Percentiles rank a stretch among this genome's conserved stretches.
phyloP scores from a whole-genome alignment of 2,888 invertebrate genomes.

The Chrysodeixis includens region DNA sequence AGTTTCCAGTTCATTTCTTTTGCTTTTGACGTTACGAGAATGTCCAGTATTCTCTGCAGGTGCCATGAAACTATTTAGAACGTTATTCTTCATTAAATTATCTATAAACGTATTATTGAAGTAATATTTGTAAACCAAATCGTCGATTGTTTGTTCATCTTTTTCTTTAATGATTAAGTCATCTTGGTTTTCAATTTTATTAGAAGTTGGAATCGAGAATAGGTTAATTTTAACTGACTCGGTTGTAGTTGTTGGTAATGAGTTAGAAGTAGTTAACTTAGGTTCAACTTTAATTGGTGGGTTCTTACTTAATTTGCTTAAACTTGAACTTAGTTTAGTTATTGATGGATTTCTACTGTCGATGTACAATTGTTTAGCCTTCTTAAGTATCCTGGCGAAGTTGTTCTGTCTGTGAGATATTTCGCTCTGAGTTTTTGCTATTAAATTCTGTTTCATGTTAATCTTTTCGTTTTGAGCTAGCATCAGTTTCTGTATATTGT shows the following conservation, averaged over 20 bases:
- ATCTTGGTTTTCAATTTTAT: slow-evolving; percentile 74
- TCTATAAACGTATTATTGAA: slow-evolving; percentile 85
- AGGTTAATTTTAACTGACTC: slow-evolving; percentile 81
- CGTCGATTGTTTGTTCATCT: slow-evolving; percentile 79
- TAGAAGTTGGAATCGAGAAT: slow-evolving; percentile 72
- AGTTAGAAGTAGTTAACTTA: slow-evolving; percentile 31
- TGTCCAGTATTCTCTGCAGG: slow-evolving; percentile 56
- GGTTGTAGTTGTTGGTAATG: slow-evolving; percentile 61
- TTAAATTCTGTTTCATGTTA: slow-evolving; percentile 76
- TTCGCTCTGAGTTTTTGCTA: slow-evolving; percentile 80
- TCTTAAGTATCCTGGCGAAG: slow-evolving; percentile 79
- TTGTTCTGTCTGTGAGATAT: slow-evolving; percentile 82
- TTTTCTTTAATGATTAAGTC: slow-evolving; percentile 79
- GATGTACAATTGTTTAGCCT: slow-evolving; percentile 75
- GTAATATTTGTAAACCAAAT: slow-evolving; percentile 84
- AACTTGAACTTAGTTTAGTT: slow-evolving; percentile 40
- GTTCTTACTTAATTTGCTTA: slow-evolving; percentile 33
- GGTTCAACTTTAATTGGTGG: not conserved
- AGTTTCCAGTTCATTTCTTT: slow-evolving; percentile 69
- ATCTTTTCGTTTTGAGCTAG: slow-evolving; percentile 82
- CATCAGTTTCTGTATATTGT: slow-evolving; percentile 79
- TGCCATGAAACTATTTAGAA: slow-evolving; percentile 67
- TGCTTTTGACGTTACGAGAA: slow-evolving; percentile 66
- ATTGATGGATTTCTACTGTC: slow-evolving; percentile 58
- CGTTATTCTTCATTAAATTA: slow-evolving; percentile 76